Conservation (phyloP, 2,797 vertebrate species). For the Pseudomugil tenellus region DNA sequence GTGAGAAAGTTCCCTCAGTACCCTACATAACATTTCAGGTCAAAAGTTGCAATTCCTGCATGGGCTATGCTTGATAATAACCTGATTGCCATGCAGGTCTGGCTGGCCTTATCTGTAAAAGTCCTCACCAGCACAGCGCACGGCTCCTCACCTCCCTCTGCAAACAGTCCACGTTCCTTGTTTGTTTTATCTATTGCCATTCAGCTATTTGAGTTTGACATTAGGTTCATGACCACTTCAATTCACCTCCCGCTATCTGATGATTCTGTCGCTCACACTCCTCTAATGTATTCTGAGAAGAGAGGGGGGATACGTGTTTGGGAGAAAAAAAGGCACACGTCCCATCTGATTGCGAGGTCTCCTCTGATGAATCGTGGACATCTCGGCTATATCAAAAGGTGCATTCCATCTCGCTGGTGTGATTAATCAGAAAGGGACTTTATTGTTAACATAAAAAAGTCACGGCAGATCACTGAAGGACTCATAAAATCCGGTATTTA, state of each 20-base stretch:
- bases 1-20: conserved; percentile 65
- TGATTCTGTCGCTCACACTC: conserved; percentile 72
- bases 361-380: conserved; percentile 70
- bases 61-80: conserved; percentile 62
- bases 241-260: conserved; percentile 78
- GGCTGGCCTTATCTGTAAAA: conserved; percentile 67
- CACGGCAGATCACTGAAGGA: conserved; percentile 45
- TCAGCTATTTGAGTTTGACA: conserved; percentile 79
- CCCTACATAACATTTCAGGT: conserved; percentile 68
- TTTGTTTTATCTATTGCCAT: conserved; percentile 79
- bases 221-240: conserved; percentile 79
- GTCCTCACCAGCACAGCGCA: conserved; percentile 39
- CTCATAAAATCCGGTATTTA: conserved; percentile 55
- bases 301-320: conserved; percentile 45
- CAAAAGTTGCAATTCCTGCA: conserved; percentile 60
- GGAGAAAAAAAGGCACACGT: conserved; percentile 50
- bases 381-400: conserved; percentile 66
- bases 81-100: conserved; percentile 62
- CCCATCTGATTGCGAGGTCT: conserved; percentile 76
- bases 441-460: conserved; percentile 60
- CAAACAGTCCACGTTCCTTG: conserved; percentile 69
- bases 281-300: conserved; percentile 76
- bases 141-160: conserved; percentile 41
- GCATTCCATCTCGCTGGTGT: conserved; percentile 47
- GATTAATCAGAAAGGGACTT: conserved; percentile 70